Conservation (phyloP, 2,888 invertebrate species). For the Peribatodes rhomboidaria region DNA sequence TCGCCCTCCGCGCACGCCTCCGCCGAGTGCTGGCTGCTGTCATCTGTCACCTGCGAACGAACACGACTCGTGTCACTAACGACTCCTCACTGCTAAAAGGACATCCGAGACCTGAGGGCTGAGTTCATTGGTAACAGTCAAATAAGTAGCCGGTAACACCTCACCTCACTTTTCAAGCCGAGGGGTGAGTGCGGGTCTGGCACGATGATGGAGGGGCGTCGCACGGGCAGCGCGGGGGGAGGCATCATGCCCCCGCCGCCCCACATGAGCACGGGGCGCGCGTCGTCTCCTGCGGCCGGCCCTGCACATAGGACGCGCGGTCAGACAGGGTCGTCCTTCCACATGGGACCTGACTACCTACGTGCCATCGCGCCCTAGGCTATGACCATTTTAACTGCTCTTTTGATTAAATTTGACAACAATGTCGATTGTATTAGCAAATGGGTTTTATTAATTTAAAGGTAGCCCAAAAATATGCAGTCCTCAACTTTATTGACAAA, state of each 20-base stretch:
- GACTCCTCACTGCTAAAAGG: background rate
- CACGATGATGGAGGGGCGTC: slow-evolving; percentile 88
- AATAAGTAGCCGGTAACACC: background rate
- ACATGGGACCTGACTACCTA: slow-evolving; percentile 40
- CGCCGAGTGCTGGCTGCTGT: slow-evolving; percentile 89
- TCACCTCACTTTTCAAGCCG: slow-evolving; percentile 86
- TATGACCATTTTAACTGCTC: slow-evolving; percentile 35
- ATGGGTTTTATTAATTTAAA: background rate
- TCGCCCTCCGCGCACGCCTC: slow-evolving; percentile 65
- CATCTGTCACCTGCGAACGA: slow-evolving; percentile 88
- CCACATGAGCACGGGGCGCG: slow-evolving; percentile 71
- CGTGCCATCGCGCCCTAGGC: slow-evolving; percentile 39
- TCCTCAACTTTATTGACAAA: background rate
- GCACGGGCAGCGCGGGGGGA: slow-evolving; percentile 88
- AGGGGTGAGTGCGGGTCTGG: slow-evolving; percentile 86
- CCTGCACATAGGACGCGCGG: slow-evolving; percentile 49
- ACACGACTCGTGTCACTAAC: background rate
- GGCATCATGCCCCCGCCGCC: slow-evolving; percentile 73
- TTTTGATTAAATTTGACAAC: background rate
- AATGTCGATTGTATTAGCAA: background rate
- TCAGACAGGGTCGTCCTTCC: slow-evolving; percentile 19
- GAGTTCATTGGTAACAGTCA: background rate
- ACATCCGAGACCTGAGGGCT: background rate
- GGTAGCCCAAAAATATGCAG: background rate
- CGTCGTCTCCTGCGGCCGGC: slow-evolving; percentile 60